Percentiles rank a stretch among this genome's conserved stretches.
phyloP scores from a whole-genome alignment of 2,113 vertebrate species.

The Morone saxatilis region DNA sequence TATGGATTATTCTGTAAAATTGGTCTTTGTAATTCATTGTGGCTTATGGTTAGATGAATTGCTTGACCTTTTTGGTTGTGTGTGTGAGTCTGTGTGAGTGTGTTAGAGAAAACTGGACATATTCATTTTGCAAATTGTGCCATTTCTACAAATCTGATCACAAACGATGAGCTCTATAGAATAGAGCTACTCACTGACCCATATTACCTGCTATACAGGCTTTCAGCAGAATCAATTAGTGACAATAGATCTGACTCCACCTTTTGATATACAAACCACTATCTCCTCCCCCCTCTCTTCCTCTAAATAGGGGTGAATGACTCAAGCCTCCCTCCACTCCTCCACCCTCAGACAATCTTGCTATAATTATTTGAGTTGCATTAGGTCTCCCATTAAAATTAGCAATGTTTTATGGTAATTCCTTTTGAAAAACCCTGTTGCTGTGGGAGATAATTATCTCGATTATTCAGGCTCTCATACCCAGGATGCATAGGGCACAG shows the following conservation, averaged over 20 bases:
- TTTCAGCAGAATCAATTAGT: slow-evolving; percentile 53
- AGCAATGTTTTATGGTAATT: slow-evolving; percentile 82
- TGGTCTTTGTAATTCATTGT: slow-evolving; percentile 83
- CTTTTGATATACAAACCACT: slow-evolving; percentile 46
- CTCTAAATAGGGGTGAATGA: slow-evolving; percentile 54
- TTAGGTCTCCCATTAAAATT: slow-evolving; percentile 77
- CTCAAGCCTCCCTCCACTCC: slow-evolving; percentile 34
- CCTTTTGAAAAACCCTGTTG: slow-evolving; percentile 71
- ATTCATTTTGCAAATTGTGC: slow-evolving; percentile 15
- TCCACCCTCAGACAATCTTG: slow-evolving; percentile 27
- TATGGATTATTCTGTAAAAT: slow-evolving; percentile 88
- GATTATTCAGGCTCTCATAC: slow-evolving; percentile 83
- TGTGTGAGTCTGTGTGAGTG: slow-evolving; percentile 43
- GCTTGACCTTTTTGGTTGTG: slow-evolving; percentile 81
- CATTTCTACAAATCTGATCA: slow-evolving; percentile 13
- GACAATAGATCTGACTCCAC: slow-evolving; percentile 36
- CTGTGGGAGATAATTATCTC: slow-evolving; percentile 84
- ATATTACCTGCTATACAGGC: slow-evolving; percentile 32
- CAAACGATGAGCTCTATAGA: not conserved
- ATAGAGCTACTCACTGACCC: slow-evolving; percentile 9
- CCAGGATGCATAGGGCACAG: slow-evolving; percentile 69
- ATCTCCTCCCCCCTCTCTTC: slow-evolving; percentile 28
- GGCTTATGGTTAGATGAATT: slow-evolving; percentile 83
- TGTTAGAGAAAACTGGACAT: not conserved
- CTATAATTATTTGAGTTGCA: slow-evolving; percentile 73